Conservation (phyloP, 2,888 invertebrate species). For the Cephalotes varians region DNA sequence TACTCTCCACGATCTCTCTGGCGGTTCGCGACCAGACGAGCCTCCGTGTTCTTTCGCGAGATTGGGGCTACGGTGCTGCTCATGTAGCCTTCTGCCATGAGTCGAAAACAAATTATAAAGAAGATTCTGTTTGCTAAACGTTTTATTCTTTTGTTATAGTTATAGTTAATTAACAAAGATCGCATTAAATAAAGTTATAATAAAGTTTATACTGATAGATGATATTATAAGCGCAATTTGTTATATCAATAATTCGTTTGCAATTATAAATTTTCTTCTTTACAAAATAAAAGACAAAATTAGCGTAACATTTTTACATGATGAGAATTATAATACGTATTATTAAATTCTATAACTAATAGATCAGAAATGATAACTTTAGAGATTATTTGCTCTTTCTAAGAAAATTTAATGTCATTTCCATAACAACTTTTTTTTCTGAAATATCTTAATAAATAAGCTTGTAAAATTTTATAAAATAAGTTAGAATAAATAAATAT, state of each 20-base stretch:
- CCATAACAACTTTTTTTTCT: background rate
- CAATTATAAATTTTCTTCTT: background rate
- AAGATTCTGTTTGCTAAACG: background rate
- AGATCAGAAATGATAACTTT: background rate
- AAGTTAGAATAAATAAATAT: background rate
- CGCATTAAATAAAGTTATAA: background rate
- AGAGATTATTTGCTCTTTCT: background rate
- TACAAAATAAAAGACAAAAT: background rate
- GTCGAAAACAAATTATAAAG: slow-evolving; percentile 16
- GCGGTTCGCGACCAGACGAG: slow-evolving; percentile 61
- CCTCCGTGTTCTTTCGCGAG: slow-evolving; percentile 61
- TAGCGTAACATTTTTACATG: background rate
- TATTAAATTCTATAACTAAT: background rate
- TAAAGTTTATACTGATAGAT: background rate
- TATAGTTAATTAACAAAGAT: background rate
- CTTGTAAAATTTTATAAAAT: background rate
- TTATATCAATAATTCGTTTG: background rate
- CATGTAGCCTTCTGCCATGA: slow-evolving; percentile 3
- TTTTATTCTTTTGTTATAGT: background rate
- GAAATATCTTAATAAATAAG: background rate
- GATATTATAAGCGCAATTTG: background rate
- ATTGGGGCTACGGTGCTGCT: slow-evolving; percentile 58
- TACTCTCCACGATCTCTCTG: slow-evolving; percentile 66
- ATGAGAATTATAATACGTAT: background rate
- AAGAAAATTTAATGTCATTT: background rate